Conservation (phyloP, 2,797 vertebrate species). For the Natrix natrix region DNA sequence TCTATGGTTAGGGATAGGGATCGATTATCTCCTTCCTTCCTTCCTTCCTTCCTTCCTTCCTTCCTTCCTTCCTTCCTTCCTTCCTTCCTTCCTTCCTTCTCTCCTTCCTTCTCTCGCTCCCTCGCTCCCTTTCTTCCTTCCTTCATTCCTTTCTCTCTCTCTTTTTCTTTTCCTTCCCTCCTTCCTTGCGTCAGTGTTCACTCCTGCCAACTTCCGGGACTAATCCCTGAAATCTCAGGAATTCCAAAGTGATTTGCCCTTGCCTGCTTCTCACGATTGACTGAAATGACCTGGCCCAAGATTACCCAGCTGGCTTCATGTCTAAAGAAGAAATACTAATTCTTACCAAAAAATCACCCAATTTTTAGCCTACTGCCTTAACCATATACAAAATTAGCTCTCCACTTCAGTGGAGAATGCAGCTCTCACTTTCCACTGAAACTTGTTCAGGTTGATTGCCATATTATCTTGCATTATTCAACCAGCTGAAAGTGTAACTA, state of each 20-base stretch:
- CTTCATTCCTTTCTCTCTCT: background rate
- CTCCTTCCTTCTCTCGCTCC: background rate
- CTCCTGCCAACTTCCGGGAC: background rate
- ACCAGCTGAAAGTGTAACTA: background rate
- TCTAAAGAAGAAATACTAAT: background rate
- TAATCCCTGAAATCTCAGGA: background rate
- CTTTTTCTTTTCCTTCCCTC: too few relatives aligned
- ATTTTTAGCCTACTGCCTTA: background rate
- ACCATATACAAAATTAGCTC: background rate
- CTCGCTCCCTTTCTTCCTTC: background rate
- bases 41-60: accelerated
- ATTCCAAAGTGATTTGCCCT: background rate
- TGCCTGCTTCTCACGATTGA: background rate
- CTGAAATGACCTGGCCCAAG: background rate
- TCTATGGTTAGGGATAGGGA: background rate
- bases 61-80: background rate
- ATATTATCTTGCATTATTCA: background rate
- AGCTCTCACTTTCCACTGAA: background rate
- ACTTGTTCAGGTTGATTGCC: background rate
- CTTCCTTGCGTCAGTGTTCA: background rate
- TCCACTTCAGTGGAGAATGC: background rate
- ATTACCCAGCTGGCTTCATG: background rate
- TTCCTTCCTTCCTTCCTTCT: too few relatives aligned
- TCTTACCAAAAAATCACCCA: background rate
- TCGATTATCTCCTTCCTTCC: background rate